Base-by-base conservation (phyloP, 2,888 invertebrate genomes). In the Sarcophaga carnaria region DNA sequence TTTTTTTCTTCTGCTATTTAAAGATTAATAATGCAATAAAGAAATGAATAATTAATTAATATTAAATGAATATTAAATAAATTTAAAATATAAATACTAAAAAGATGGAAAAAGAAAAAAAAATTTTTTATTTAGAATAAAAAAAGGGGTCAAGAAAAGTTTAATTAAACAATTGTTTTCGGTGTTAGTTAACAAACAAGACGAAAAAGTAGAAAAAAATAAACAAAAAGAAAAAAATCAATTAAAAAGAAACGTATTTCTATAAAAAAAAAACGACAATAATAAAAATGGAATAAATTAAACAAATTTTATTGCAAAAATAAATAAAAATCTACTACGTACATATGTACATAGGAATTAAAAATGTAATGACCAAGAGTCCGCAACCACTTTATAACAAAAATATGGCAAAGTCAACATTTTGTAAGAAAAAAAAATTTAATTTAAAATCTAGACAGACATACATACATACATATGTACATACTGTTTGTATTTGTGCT, bases 141-240 rank as follows among this genome's bases (percentile, higher is more conserved):
- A 54, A 54, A 81, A 82, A 60, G 63, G 54, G 77, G 81, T 74
- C 81, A 85, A 75, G 63, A 27, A 70, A 62, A 80, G 75, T 84
- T 80, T 83, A 83, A 83, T 78, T 83, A 83, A 78, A 60, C n/a
- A 63, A 64, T 71, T 47, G 69, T 81, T 45, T 37, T 37, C 37
- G 37, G 37, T 72, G 8, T 72, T 67, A 47, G 8, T 75, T 62
- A 72, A 60, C 37, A 59, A 27, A 37, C 37, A 37, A 37, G 37
- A 37, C 5, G 27, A 27, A 6, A 27, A 37, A 37, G 1, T 37
- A 6, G 6, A 37, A 37, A 37, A 37, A 10, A 37, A 37, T 37
- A 27, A 27, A 27, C 0, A 27, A 1, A 77, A 11, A 8, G 10
- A 10, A 37, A 37, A 10, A 37, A 37, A 37, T 37, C 37, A 37